These are phyloP conservation scores for Lithosia quadra DNA, from an alignment of 2,888 invertebrate genomes.

Conservation along the genomic window DNA sequence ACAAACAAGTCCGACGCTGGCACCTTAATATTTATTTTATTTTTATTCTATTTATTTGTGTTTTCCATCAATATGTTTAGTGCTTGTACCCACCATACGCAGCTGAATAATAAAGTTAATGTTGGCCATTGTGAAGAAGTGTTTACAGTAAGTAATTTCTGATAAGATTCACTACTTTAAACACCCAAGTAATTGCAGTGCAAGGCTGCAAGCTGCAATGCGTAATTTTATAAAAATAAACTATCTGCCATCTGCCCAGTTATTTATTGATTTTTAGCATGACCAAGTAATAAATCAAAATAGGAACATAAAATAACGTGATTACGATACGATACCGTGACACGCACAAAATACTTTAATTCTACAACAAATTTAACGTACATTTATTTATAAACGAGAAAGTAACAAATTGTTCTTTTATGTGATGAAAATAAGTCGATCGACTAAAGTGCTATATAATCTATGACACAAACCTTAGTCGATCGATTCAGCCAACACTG, in stretches of 20 bases:
- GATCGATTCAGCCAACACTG: conserved; percentile 63
- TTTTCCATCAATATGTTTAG: background rate
- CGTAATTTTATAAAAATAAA: conserved; percentile 23
- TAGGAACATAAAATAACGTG: too few species aligned
- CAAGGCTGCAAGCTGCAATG: background rate
- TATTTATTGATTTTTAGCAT: conserved; percentile 26
- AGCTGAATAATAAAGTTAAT: conserved; percentile 66
- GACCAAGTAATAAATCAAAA: conserved; percentile 49
- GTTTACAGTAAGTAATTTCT: background rate
- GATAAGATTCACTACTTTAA: background rate
- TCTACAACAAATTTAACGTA: background rate
- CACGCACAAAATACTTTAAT: background rate
- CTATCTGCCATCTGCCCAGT: conserved; percentile 4
- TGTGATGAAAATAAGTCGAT: background rate
- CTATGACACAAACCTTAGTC: background rate
- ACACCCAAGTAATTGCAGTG: background rate
- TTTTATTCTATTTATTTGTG: background rate
- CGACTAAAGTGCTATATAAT: conserved; percentile 11
- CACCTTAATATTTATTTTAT: background rate
- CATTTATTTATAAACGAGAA: background rate
- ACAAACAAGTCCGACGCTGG: background rate
- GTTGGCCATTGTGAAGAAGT: conserved; percentile 65
- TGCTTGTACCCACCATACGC: conserved; percentile 69
- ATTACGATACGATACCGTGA: background rate
- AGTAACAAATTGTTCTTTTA: too few species aligned